A percentile compares a stretch with the other conserved stretches of the same genome.
Evolutionary conservation across 2,888 invertebrate species (phyloP).

Genomic region (Acleris cristana): DNA sequence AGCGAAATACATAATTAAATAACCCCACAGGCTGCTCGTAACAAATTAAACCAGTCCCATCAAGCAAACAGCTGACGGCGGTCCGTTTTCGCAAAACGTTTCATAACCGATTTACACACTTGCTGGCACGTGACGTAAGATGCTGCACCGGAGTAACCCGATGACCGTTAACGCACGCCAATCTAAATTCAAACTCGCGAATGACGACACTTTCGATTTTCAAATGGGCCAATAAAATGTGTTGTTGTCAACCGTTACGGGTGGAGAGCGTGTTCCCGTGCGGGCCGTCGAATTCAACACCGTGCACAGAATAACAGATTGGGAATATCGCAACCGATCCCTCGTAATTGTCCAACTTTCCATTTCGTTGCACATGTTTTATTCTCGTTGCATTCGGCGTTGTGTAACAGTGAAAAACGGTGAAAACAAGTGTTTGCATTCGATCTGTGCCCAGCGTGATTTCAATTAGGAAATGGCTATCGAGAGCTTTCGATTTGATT

Average conservation of each 20-base stretch:
- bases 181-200: conserved; percentile 55
- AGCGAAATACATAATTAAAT: conserved; percentile 30
- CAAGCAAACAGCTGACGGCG: conserved; percentile 37
- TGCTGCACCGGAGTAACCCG: conserved; percentile 27
- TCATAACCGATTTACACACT: conserved; percentile 53
- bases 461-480: conserved; percentile 37
- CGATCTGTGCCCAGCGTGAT: conserved; percentile 35
- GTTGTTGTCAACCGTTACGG: conserved; percentile 32
- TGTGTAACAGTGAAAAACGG: conserved; percentile 50
- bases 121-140: conserved; percentile 38
- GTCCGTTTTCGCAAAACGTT: conserved; percentile 58
- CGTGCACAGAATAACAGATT: conserved; percentile 60
- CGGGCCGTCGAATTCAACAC: conserved; percentile 42
- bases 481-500: conserved; percentile 29
- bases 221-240: conserved; percentile 51
- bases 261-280: conserved; percentile 16
- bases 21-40: conserved; percentile 3
- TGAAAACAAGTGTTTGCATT: conserved; percentile 38
- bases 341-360: conserved; percentile 60
- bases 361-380: conserved; percentile 61
- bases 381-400: conserved; percentile 53
- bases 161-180: conserved; percentile 46
- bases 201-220: conserved; percentile 64
- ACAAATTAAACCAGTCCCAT: conserved; percentile 46
- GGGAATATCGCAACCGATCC: conserved; percentile 42